Evolutionary conservation across 1,140 invertebrate species (phyloP).

Genomic region (Bradysia coprophila): DNA sequence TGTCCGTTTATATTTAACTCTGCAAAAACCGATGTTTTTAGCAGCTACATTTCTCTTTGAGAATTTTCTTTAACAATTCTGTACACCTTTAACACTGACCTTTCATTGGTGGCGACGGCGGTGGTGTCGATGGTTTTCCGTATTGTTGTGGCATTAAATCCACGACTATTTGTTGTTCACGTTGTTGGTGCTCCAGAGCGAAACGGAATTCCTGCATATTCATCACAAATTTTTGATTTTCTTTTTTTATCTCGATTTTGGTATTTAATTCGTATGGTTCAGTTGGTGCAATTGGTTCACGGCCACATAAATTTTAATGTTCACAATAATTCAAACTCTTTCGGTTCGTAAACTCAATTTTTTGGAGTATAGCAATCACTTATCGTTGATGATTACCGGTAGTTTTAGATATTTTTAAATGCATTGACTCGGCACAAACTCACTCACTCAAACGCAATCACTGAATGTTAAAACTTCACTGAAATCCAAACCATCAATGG

Average conservation of each 20-base stretch:
- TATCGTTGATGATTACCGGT: background rate
- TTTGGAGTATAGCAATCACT: background rate
- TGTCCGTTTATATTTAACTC: no score
- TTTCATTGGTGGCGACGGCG: slow-evolving; percentile 16
- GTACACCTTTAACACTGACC: slow-evolving; percentile 10
- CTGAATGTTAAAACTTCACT: no score
- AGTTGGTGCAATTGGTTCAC: slow-evolving; percentile 1
- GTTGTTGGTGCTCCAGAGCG: slow-evolving; percentile 12
- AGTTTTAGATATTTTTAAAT: background rate
- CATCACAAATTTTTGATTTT: background rate
- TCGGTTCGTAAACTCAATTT: no score
- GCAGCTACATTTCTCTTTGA: no score
- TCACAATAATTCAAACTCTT: no score
- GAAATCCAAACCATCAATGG: no score
- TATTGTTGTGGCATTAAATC: slow-evolving; percentile 20
- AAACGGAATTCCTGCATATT: slow-evolving; percentile 24
- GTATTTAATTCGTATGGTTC: background rate
- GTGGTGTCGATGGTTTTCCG: slow-evolving; percentile 20
- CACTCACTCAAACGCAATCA: no score
- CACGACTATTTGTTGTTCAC: slow-evolving; percentile 20
- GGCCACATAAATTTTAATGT: no score
- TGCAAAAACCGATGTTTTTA: no score
- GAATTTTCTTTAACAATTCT: no score
- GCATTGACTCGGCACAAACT: no score
- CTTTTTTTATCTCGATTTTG: background rate